Evolutionary conservation across 2,113 vertebrate species (phyloP).

Genomic region (human (Homo sapiens)): GRCh38 chr19:45787501-45788000

Average conservation of each 20-base stretch:
- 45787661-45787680: not conserved
- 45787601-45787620: not conserved
- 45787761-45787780: not conserved
- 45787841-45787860: too few relatives aligned
- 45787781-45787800: not conserved
- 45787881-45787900: too few relatives aligned
- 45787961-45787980: too few relatives aligned
- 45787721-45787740: not conserved
- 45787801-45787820: too few relatives aligned
- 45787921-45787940: too few relatives aligned
- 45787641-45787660: not conserved
- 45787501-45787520: not conserved
- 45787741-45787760: not conserved
- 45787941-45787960: too few relatives aligned
- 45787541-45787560: not conserved
- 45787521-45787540: not conserved
- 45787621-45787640: rapidly evolving
- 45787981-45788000: too few relatives aligned
- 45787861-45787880: too few relatives aligned
- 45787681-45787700: not conserved
- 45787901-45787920: too few relatives aligned
- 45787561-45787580: not conserved
- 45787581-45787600: not conserved
- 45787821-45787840: too few relatives aligned
- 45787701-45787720: not conserved